Conservation (phyloP, 2,797 vertebrate genomes). For the Sparus aurata region DNA sequence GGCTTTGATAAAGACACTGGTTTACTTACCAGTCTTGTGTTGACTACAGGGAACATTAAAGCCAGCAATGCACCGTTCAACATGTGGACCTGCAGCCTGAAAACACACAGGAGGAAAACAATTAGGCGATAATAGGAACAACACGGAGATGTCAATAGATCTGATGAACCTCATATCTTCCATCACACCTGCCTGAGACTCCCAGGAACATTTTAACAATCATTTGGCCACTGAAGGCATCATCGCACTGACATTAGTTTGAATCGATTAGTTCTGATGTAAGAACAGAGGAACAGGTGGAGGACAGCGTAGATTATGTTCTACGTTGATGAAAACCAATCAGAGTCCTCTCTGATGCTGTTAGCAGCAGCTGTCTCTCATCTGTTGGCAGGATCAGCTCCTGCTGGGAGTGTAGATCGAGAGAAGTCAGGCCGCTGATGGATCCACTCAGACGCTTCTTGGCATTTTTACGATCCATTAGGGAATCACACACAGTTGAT, state of each 20-base stretch:
- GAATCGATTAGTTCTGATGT: conserved; percentile 14
- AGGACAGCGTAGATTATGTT: conserved; percentile 9
- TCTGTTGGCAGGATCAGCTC: conserved; percentile 7
- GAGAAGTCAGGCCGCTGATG: conserved; percentile 22
- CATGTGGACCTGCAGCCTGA: conserved; percentile 98
- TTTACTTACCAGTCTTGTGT: conserved; percentile 95
- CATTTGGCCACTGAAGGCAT: not conserved
- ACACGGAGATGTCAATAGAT: not conserved
- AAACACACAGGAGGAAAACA: conserved; percentile 41
- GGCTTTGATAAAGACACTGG: not conserved
- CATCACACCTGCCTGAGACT: conserved; percentile 1
- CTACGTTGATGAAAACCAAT: conserved; percentile 27
- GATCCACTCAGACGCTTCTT: not conserved
- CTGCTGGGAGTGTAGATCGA: not conserved
- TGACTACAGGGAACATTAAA: conserved; percentile 96
- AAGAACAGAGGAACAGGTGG: conserved; percentile 31
- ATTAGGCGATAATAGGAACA: not conserved
- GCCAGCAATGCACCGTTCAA: conserved; percentile 96
- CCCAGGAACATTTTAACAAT: not conserved
- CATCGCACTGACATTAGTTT: not conserved
- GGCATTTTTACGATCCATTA: not conserved
- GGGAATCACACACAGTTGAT: conserved; percentile 1
- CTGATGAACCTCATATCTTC: not conserved
- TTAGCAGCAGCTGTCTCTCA: conserved; percentile 42
- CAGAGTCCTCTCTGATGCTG: conserved; percentile 37